Base-by-base conservation (phyloP, 1,140 invertebrate species). In the Panagrolaimus sp. region DNA sequence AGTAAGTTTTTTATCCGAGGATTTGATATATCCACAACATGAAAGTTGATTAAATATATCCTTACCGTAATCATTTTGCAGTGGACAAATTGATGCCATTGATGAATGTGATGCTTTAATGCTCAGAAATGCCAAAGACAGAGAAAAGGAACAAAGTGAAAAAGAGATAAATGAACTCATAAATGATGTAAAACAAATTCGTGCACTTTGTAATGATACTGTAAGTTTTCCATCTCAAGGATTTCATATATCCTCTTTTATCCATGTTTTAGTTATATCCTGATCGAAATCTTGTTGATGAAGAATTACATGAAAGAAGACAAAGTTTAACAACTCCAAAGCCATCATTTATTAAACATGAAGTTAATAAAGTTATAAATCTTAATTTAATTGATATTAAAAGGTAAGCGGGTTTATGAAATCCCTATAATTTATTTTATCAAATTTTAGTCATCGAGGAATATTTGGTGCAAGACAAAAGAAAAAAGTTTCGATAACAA, bases 261-360 rank as follows among this genome's bases (percentile, higher is more conserved):
- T n/a, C n/a, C n/a, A n/a, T 63, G n/a, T n/a, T 76, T 47, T 28
- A 75, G 74, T 73, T 17, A 47, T 74, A 69, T 62, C 74, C 74
- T 6, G 74, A 75, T 45, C 63, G 74, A 46, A 73, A 75, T 75
- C 55, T 75, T 28, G 67, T 71, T 17, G 32, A 77, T 47, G 75
- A 75, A 46, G 71, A 24, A 14, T 17, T 75, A 15, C 65, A 43
- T 32, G 72, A 73, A 15, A 10, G 44, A 38, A 24, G 28, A n/a
- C 38, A 67, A 24, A 17, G 26, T 32, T 28, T 38, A 17, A 58
- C 46, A 38, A 38, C 15, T 15, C 14, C 15, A 43, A 21, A 17
- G 55, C 24, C 66, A 43, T 38, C 12, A 6, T 46, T 43, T 15
- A 66, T 55, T 21, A 48, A 48, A 58, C 66, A 66, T 58, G 58